Evolutionary conservation across 2,888 invertebrate genomes (phyloP).

Genomic region (Acanthosepion esculentum): DNA sequence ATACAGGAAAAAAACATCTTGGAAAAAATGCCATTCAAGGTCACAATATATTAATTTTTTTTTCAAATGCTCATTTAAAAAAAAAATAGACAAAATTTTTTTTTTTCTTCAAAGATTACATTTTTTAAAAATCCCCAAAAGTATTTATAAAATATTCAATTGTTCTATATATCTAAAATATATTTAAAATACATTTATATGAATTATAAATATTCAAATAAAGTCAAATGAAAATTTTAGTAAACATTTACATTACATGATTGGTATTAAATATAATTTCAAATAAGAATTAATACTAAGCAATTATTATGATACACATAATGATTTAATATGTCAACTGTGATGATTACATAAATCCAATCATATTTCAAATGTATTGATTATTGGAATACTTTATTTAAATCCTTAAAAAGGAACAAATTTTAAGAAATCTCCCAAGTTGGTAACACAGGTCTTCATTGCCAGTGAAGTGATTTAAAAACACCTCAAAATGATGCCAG

Average conservation of each 20-base stretch:
- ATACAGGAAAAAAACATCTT: neutral
- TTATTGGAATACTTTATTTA: neutral
- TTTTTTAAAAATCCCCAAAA: too few relatives aligned
- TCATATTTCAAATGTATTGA: neutral
- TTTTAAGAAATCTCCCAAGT: slow-evolving; percentile 7
- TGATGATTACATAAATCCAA: neutral
- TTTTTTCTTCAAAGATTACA: too few relatives aligned
- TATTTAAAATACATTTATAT: neutral
- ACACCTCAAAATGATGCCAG: neutral
- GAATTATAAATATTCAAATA: slow-evolving; percentile 2
- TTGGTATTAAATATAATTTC: neutral
- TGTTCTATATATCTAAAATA: neutral
- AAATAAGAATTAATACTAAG: too few relatives aligned
- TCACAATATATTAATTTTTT: neutral
- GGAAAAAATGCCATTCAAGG: neutral
- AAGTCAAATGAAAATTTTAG: neutral
- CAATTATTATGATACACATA: neutral
- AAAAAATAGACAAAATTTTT: neutral
- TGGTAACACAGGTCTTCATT: slow-evolving; percentile 33
- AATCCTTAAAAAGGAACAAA: neutral
- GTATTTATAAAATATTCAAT: too few relatives aligned
- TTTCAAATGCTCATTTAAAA: neutral
- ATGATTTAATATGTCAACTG: neutral
- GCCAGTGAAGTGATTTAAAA: neutral
- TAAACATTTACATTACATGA: neutral